Conservation (phyloP, 2,113 vertebrate genomes). For the Heteronetta atricapilla region DNA sequence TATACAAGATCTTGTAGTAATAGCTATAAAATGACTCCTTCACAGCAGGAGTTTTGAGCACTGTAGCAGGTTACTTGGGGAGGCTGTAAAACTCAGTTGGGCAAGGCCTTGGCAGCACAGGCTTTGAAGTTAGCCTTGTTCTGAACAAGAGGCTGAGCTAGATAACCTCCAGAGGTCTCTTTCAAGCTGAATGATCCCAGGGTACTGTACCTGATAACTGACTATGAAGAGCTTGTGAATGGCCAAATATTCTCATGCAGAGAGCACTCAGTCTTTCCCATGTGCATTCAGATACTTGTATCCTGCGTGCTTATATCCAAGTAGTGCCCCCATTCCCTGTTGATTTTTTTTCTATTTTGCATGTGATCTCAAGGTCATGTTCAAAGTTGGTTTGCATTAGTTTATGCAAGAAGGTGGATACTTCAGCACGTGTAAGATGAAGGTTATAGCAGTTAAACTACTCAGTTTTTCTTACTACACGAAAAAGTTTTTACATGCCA, state of each 20-base stretch:
- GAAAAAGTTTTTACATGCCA: neutral
- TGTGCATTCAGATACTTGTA: neutral
- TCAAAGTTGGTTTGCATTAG: neutral
- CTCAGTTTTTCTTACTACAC: neutral
- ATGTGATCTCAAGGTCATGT: neutral
- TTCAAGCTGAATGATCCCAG: neutral
- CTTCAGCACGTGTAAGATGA: neutral
- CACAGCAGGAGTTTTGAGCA: neutral
- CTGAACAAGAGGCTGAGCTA: neutral
- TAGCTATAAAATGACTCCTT: neutral
- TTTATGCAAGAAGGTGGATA: neutral
- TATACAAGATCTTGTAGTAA: accelerated
- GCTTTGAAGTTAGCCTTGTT: neutral
- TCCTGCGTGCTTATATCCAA: neutral
- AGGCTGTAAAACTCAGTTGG: neutral
- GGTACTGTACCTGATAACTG: neutral
- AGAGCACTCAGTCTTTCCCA: neutral
- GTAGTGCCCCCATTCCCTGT: neutral
- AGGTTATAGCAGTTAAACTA: neutral
- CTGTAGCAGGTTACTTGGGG: neutral
- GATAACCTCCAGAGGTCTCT: neutral
- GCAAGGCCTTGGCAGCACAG: neutral
- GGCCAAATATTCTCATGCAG: neutral
- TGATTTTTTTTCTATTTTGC: neutral
- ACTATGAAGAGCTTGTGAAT: neutral